Evolutionary conservation across 2,113 vertebrate species (phyloP), one percentile per base, ranked within the genome.

Genomic region (Abramis brama): DNA sequence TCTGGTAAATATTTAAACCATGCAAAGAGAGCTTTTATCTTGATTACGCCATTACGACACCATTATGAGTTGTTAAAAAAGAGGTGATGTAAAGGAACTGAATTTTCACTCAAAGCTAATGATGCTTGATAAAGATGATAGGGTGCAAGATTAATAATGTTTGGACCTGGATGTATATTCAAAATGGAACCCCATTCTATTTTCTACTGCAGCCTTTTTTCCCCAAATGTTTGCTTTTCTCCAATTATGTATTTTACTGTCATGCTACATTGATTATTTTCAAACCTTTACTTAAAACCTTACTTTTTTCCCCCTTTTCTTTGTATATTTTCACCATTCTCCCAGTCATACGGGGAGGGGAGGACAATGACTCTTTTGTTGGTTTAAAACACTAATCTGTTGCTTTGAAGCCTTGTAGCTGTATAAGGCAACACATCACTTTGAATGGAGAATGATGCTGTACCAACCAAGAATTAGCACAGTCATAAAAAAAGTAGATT

Each of bases 61-160:
- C 55, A 79, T 60, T 79, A 79, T 43, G 33, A 64, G 79, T 17
- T 27, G 6, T 36, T 64, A 2, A 6, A 80, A 80, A 15, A 80
- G 36, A 80, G 13, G n/a, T 64, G 39, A 66, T 81, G 36, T 66
- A 30, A 66, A 17, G 25, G 47, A 75, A 45, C 23, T 25, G n/a
- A 15, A n/a, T 75, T n/a, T 75, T 45, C n/a, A 27, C 23, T 23
- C 6, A 8, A n/a, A 77, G 43, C 12, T 27, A 75, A 50, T 17
- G n/a, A 50, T 47, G 43, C 23, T 47, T 75, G 15, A 30, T 25
- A 17, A 76, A 43, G 13, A 39, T 21, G 5, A 70, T 36, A n/a
- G 7, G 23, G 15, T 74, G 68, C 73, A 7, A 75, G 43, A 50
- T 75, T 6, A 50, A n/a, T 50, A 27, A 30, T 30, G 45, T 33